Percentiles rank a stretch among this genome's conserved stretches.
These are phyloP conservation scores for Herpailurus yagouaroundi DNA, from an alignment of 2,113 vertebrate genomes.

Conservation along the genomic window DNA sequence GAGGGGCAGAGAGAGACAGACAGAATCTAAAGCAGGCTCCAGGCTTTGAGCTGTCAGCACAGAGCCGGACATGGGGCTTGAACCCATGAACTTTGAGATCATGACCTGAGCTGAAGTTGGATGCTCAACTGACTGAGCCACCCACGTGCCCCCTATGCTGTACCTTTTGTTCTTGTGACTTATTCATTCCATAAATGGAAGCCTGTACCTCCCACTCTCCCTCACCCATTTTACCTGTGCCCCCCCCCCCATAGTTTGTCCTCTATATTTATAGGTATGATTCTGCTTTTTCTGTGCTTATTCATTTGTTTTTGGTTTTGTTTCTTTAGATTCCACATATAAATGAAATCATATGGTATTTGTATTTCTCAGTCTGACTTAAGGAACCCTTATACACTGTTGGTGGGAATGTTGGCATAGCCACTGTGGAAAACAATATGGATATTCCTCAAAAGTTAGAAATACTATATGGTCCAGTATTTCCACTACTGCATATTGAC, in stretches of 20 bases:
- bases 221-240: not conserved
- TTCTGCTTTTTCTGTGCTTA: not conserved
- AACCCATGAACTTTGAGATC: too few species aligned
- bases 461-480: not conserved
- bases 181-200: not conserved
- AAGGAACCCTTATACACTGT: not conserved
- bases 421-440: not conserved
- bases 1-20: too few species aligned
- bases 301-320: not conserved
- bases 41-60: too few species aligned
- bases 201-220: not conserved
- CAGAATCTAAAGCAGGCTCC: too few species aligned
- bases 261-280: not conserved
- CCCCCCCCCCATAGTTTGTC: not conserved
- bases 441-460: not conserved
- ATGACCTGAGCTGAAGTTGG: too few species aligned
- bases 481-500: not conserved
- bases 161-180: not conserved
- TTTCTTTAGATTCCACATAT: not conserved
- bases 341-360: not conserved
- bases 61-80: too few species aligned
- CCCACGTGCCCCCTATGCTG: not conserved
- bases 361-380: not conserved
- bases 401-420: not conserved
- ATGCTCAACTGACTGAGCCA: too few species aligned